Evolutionary conservation across 2,113 vertebrate genomes (phyloP).

Genomic region (Xiphorhynchus elegans): DNA sequence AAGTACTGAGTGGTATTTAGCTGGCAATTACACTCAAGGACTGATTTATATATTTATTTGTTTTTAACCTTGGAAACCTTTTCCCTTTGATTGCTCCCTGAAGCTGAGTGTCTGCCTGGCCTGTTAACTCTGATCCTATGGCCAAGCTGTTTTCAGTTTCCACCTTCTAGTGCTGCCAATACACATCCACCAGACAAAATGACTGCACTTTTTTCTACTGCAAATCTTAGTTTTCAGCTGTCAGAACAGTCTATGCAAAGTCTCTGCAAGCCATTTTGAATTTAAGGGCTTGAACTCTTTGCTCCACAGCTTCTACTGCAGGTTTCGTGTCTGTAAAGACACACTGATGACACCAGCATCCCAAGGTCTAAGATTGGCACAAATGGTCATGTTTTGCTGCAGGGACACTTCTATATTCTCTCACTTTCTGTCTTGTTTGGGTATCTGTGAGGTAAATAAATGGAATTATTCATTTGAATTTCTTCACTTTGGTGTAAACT

Average conservation of each 20-base stretch:
- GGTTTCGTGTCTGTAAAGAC: not conserved
- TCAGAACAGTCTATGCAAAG: not conserved
- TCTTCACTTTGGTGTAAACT: not conserved
- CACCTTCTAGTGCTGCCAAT: not conserved
- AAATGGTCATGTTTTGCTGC: not conserved
- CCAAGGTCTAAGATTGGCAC: not conserved
- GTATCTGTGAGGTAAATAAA: not conserved
- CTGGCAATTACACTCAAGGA: not conserved
- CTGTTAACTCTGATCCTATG: not conserved
- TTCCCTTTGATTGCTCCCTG: not conserved
- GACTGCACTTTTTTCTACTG: not conserved
- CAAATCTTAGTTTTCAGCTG: not conserved
- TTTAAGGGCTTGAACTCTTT: not conserved
- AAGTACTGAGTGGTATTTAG: not conserved
- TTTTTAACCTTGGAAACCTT: not conserved
- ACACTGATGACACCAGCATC: not conserved
- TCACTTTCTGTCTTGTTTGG: not conserved
- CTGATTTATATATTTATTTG: not conserved
- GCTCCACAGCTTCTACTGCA: not conserved
- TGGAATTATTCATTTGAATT: rapidly evolving
- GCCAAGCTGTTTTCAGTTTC: not conserved
- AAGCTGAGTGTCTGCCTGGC: not conserved
- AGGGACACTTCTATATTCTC: not conserved
- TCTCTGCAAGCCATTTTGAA: not conserved
- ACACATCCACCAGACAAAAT: not conserved